phyloP scores from a whole-genome alignment of 2,888 invertebrate genomes.

The Colostygia pectinataria region DNA sequence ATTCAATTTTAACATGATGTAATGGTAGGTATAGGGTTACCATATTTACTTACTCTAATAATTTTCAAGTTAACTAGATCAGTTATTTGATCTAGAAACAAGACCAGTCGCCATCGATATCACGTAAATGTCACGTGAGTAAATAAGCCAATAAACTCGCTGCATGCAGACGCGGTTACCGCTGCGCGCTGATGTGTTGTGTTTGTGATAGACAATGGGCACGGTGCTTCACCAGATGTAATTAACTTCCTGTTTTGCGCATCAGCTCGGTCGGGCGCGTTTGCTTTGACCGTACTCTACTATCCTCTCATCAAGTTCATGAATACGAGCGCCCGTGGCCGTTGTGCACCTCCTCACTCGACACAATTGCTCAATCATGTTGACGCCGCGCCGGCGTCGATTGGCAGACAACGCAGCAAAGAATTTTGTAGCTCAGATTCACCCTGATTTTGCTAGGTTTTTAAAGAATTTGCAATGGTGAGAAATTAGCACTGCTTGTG shows the following conservation, averaged over 20 bases:
- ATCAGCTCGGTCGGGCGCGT: conserved; percentile 17
- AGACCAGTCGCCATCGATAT: not conserved
- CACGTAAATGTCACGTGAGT: not conserved
- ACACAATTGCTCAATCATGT: not conserved
- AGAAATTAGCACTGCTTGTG: no score
- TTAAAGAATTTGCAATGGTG: no score
- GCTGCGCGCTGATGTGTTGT: conserved; percentile 1
- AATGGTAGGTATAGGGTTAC: no score
- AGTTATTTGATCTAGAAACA: not conserved
- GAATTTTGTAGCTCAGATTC: no score
- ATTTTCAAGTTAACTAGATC: no score
- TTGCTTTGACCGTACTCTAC: conserved; percentile 3
- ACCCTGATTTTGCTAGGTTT: no score
- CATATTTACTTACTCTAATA: no score
- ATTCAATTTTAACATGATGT: no score
- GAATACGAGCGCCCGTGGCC: not conserved
- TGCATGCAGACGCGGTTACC: conserved; percentile 13
- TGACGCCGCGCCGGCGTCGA: no score
- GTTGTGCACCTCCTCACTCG: no score
- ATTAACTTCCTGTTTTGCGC: conserved; percentile 46
- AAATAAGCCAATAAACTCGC: not conserved
- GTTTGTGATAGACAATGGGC: conserved; percentile 19
- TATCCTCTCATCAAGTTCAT: not conserved
- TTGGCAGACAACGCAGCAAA: no score
- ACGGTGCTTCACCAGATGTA: conserved; percentile 29